Evolutionary conservation across 2,888 invertebrate genomes (phyloP).

Genomic region (Tineola bisselliella): DNA sequence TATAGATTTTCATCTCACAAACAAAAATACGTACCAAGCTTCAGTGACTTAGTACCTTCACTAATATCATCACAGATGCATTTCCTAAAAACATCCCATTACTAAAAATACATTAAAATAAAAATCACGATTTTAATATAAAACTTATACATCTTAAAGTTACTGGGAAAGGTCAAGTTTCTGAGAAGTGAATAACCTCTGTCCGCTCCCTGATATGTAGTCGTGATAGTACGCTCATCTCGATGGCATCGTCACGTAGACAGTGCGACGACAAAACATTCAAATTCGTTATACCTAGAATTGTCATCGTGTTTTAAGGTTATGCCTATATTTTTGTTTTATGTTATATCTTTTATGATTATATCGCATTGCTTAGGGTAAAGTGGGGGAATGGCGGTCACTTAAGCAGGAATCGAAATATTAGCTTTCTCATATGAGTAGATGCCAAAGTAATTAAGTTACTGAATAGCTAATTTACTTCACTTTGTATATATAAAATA

Average conservation of each 20-base stretch:
- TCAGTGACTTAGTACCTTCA: no score
- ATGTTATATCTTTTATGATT: neutral
- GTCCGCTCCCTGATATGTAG: neutral
- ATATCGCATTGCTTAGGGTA: neutral
- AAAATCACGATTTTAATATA: neutral
- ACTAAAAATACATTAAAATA: neutral
- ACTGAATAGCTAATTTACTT: no score
- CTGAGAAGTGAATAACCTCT: constrained; percentile 15
- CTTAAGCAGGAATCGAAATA: no score
- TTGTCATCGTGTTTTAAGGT: constrained; percentile 10
- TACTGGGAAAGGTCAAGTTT: constrained; percentile 15
- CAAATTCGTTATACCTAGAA: constrained; percentile 11
- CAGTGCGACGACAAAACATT: constrained; percentile 10
- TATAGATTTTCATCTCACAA: no score
- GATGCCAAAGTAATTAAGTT: no score
- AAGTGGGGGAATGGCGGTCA: no score
- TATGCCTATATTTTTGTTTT: constrained; percentile 7
- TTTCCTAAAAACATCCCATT: neutral
- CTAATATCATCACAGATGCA: no score
- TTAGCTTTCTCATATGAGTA: no score
- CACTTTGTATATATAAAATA: no score
- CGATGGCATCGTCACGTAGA: constrained; percentile 30
- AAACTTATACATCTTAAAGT: neutral
- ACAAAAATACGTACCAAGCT: no score
- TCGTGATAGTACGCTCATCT: constrained; percentile 21